Conservation (phyloP, 2,888 invertebrate species). For the Apotomis turbidana region DNA sequence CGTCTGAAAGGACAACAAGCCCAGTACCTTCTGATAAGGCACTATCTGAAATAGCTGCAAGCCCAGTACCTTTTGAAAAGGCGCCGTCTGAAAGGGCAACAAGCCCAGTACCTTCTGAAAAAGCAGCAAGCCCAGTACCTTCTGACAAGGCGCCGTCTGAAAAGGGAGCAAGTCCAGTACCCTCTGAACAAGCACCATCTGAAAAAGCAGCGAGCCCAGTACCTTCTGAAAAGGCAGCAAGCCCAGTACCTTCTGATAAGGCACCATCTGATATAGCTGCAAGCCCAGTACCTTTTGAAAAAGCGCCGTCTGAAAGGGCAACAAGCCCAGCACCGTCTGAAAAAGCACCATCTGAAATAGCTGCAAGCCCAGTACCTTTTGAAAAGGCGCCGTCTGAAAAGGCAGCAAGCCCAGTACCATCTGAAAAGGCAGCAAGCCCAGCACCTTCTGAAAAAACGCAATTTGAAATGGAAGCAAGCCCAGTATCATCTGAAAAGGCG, state of each 20-base stretch:
- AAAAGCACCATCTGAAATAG: too few species aligned
- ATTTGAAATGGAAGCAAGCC: conserved; percentile 8
- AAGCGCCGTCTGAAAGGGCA: conserved; percentile 32
- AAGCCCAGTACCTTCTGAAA: conserved; percentile 19
- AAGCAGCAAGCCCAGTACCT: conserved; percentile 30
- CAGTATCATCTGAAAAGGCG: background rate
- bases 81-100: conserved; percentile 24
- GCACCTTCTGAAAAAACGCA: conserved; percentile 12
- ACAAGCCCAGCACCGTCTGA: conserved; percentile 26
- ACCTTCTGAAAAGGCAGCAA: background rate
- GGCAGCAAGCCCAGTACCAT: conserved; percentile 15
- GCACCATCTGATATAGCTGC: background rate
- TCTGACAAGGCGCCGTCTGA: background rate
- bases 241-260: background rate
- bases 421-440: conserved; percentile 37
- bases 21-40: too few species aligned
- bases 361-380: too few species aligned
- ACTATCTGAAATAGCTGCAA: too few species aligned
- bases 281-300: conserved; percentile 33
- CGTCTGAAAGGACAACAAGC: too few species aligned
- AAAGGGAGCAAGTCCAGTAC: conserved; percentile 2
- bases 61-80: too few species aligned
- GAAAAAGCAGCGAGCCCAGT: too few species aligned
- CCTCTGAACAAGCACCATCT: background rate
- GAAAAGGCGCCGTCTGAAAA: conserved; percentile 19